Percentiles rank a stretch among this genome's conserved stretches.
Conservation (phyloP, 2,888 invertebrate species). For the Sycophila texana region DNA sequence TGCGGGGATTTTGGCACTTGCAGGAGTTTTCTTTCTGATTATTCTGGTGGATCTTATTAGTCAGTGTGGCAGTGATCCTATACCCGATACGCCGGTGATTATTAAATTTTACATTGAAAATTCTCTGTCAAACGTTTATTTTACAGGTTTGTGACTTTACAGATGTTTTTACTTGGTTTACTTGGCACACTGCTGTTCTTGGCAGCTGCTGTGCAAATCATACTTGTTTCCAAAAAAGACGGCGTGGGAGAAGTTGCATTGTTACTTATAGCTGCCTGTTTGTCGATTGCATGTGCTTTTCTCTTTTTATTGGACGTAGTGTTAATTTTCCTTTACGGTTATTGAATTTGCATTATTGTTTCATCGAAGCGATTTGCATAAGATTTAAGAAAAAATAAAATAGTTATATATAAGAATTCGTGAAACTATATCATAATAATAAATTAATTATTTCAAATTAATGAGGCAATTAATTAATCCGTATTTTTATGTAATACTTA, state of each 20-base stretch:
- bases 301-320: constrained; percentile 64
- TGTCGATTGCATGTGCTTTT: constrained; percentile 59
- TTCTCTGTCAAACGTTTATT: not conserved
- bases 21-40: constrained; percentile 66
- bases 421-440: too few species aligned
- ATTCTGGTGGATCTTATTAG: constrained; percentile 70
- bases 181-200: constrained; percentile 62
- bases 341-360: constrained; percentile 55
- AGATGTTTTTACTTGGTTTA: constrained; percentile 67
- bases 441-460: too few species aligned
- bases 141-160: not conserved
- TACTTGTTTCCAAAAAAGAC: constrained; percentile 57
- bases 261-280: constrained; percentile 57
- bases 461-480: too few species aligned
- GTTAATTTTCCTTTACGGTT: constrained; percentile 65
- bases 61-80: constrained; percentile 70
- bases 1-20: constrained; percentile 59
- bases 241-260: constrained; percentile 58
- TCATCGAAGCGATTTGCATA: too few species aligned
- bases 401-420: too few species aligned
- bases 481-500: too few species aligned
- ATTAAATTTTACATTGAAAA: not conserved
- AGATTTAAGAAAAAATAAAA: too few species aligned
- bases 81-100: constrained; percentile 72
- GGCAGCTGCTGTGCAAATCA: constrained; percentile 60